A percentile compares a stretch with the other conserved stretches of the same genome.
Evolutionary conservation across 2,113 vertebrate species (phyloP).

Genomic region (Carollia perspicillata): DNA sequence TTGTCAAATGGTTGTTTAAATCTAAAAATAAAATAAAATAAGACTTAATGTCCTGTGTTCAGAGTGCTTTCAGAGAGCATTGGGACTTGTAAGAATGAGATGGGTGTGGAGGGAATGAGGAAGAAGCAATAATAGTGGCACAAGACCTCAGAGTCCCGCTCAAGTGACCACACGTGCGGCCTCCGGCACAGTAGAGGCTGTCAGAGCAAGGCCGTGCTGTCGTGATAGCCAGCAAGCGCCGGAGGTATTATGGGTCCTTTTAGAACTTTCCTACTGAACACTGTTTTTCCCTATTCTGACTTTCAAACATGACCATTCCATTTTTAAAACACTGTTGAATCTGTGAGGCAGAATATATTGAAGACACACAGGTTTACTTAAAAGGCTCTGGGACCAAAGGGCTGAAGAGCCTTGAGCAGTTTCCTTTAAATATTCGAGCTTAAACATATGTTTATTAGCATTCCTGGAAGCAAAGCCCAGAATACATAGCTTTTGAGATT

Average conservation of each 20-base stretch:
- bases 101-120: background rate
- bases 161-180: background rate
- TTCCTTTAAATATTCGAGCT: background rate
- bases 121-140: background rate
- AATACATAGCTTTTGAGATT: background rate
- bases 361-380: background rate
- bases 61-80: conserved; percentile 4
- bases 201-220: background rate
- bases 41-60: background rate
- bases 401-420: background rate
- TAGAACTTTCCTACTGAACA: background rate
- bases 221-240: background rate
- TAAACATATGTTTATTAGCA: background rate
- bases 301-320: background rate
- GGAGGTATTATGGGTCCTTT: background rate
- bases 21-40: conserved; percentile 34
- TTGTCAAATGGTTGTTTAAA: conserved; percentile 5
- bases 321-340: background rate
- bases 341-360: background rate
- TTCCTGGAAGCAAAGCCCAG: background rate
- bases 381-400: background rate
- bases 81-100: background rate
- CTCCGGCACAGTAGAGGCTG: background rate
- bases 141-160: background rate
- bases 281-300: background rate